phyloP scores from a whole-genome alignment of 1,140 invertebrate genomes.

The Cydia splendana region DNA sequence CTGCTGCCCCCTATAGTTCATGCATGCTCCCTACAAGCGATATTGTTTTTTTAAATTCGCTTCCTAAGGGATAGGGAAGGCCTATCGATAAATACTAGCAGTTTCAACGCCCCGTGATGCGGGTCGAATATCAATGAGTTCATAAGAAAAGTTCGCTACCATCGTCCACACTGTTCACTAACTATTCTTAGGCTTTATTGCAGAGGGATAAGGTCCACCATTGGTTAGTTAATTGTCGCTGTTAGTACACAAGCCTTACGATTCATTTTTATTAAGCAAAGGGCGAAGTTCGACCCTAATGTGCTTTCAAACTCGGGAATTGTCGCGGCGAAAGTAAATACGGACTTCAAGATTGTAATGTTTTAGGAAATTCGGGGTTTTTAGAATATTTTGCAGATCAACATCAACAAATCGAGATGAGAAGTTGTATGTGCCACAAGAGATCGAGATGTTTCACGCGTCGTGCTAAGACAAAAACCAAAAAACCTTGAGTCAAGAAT shows the following conservation, averaged over 20 bases:
- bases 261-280: slow-evolving; percentile 18
- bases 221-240: no score
- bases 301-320: not conserved
- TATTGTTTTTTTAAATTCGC: no score
- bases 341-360: not conserved
- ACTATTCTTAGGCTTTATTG: not conserved
- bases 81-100: not conserved
- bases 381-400: no score
- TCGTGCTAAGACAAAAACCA: no score
- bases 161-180: no score
- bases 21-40: no score
- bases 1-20: no score
- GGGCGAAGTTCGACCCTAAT: not conserved
- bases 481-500: no score
- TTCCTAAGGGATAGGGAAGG: not conserved
- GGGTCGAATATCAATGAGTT: slow-evolving; percentile 10
- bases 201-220: not conserved
- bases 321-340: not conserved
- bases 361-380: not conserved
- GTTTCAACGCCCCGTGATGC: not conserved
- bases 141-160: not conserved
- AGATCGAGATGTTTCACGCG: no score
- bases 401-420: no score
- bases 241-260: not conserved
- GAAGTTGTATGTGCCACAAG: no score